Conservation (phyloP, 1,140 invertebrate genomes). For the Mya arenaria region DNA sequence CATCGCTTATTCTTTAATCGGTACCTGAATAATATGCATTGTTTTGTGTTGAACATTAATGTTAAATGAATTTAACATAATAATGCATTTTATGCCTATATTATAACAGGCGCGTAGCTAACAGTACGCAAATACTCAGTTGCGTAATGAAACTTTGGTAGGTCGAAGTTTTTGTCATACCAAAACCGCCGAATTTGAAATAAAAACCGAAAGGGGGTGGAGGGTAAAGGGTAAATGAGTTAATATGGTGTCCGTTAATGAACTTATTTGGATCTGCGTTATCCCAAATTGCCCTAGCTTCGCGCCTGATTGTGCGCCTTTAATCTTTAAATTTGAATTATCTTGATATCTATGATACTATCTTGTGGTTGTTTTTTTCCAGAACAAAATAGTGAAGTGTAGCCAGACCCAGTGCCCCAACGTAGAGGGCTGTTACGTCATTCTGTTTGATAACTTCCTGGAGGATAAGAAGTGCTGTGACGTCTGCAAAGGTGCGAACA, state of each 20-base stretch:
- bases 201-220: neutral
- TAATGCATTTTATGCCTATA: too few species aligned
- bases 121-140: too few species aligned
- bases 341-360: neutral
- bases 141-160: too few species aligned
- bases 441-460: conserved; percentile 69
- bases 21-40: too few species aligned
- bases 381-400: conserved; percentile 70
- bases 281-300: neutral
- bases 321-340: neutral
- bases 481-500: conserved; percentile 72
- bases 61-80: too few species aligned
- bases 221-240: neutral
- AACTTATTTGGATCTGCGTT: neutral
- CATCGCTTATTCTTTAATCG: too few species aligned
- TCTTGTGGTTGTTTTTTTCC: conserved; percentile 44
- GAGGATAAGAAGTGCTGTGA: conserved; percentile 70
- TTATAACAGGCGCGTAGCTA: too few species aligned
- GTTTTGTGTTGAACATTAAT: too few species aligned
- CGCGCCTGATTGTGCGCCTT: neutral
- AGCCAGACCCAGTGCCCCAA: conserved; percentile 66
- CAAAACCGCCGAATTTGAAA: too few species aligned
- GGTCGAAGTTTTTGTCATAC: too few species aligned
- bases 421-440: conserved; percentile 73
- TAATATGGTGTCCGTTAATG: neutral